A percentile compares a stretch with the other conserved stretches of the same genome.
These are phyloP conservation scores for Trisateles emortualis DNA, from an alignment of 2,888 invertebrate species.

Conservation along the genomic window DNA sequence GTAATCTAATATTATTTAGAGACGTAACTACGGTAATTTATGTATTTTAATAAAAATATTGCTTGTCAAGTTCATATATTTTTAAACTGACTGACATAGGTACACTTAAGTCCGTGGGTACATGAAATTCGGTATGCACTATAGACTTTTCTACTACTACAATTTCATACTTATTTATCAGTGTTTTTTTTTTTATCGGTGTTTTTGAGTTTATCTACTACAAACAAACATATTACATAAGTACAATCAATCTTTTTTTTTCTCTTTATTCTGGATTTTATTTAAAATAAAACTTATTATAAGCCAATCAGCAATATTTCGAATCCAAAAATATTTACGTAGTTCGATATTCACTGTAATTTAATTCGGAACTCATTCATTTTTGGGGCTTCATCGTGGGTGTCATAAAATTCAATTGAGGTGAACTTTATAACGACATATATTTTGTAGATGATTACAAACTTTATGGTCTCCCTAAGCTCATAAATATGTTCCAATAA, in stretches of 20 bases:
- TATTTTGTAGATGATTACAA: not conserved
- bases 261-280: not conserved
- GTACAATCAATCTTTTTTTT: too few relatives aligned
- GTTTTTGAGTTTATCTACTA: too few relatives aligned
- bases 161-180: too few relatives aligned
- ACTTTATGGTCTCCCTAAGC: slow-evolving; percentile 22
- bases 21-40: too few relatives aligned
- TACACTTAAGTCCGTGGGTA: too few relatives aligned
- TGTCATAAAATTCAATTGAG: slow-evolving; percentile 31
- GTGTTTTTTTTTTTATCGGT: too few relatives aligned
- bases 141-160: too few relatives aligned
- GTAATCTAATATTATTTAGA: too few relatives aligned
- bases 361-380: not conserved
- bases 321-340: not conserved
- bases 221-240: not conserved
- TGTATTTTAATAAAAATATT: too few relatives aligned
- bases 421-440: slow-evolving; percentile 11
- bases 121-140: too few relatives aligned
- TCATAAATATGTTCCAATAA: slow-evolving; percentile 37
- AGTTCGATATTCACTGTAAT: not conserved
- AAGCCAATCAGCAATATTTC: not conserved
- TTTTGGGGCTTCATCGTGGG: not conserved
- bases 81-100: too few relatives aligned
- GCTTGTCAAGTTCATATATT: too few relatives aligned
- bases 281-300: not conserved